These are phyloP conservation scores for Geophilus truncorum DNA, from an alignment of 2,888 invertebrate genomes.

Conservation along the genomic window DNA sequence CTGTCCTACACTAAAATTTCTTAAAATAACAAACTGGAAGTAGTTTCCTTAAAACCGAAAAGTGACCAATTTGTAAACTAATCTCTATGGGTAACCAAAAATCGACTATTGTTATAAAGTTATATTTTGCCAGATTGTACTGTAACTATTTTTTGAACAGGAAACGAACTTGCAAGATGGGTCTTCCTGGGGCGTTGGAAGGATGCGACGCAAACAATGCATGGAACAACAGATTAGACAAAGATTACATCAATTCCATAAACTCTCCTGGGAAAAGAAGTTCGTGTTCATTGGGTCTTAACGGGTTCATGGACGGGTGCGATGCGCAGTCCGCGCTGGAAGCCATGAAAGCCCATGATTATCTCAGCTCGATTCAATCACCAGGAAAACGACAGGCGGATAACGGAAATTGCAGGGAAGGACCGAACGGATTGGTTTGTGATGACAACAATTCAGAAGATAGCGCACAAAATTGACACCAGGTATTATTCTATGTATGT, in stretches of 20 bases:
- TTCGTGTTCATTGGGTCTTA: not conserved
- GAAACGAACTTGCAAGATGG: not conserved
- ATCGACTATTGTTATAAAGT: too few relatives aligned
- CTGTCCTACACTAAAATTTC: too few relatives aligned
- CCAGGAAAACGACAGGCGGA: not conserved
- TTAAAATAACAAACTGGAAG: too few relatives aligned
- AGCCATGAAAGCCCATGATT: not conserved
- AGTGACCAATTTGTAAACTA: too few relatives aligned
- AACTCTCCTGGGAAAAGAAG: not conserved
- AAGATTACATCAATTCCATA: not conserved
- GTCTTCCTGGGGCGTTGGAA: not conserved
- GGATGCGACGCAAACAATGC: not conserved
- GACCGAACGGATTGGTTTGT: not conserved
- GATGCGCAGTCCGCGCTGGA: not conserved
- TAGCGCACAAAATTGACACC: not conserved
- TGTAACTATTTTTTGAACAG: not conserved
- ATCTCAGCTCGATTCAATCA: not conserved
- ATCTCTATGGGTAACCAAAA: too few relatives aligned
- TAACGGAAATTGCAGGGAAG: not conserved
- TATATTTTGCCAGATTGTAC: too few relatives aligned
- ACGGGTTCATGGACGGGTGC: slow-evolving; percentile 13
- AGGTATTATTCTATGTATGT: too few relatives aligned
- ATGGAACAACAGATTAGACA: not conserved
- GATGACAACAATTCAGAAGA: not conserved
- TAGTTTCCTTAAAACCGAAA: too few relatives aligned